A percentile compares a stretch with the other conserved stretches of the same genome.
phyloP scores from a whole-genome alignment of 2,113 vertebrate species.

The Corythoichthys intestinalis region DNA sequence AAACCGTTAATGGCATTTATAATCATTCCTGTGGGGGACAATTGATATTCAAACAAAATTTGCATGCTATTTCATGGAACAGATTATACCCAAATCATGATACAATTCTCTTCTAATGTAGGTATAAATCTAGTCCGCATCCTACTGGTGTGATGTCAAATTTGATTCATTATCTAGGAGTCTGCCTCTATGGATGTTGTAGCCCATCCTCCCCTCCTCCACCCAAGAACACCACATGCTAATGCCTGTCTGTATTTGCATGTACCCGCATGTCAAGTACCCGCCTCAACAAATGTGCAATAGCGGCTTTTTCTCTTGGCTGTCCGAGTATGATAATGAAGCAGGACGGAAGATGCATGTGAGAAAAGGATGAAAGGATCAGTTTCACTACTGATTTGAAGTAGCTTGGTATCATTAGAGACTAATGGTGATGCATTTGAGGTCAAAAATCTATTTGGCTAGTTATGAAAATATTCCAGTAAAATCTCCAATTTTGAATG shows the following conservation, averaged over 20 bases:
- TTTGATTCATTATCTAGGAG: constrained; percentile 8
- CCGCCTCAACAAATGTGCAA: constrained; percentile 25
- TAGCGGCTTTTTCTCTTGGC: constrained; percentile 18
- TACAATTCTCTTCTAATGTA: no score
- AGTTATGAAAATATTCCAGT: no score
- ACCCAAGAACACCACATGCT: constrained; percentile 40
- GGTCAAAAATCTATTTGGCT: no score
- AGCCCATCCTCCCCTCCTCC: not conserved
- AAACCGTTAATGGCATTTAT: no score
- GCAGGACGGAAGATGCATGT: constrained; percentile 24
- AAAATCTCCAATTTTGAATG: no score
- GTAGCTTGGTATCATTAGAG: no score
- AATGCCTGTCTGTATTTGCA: constrained; percentile 50
- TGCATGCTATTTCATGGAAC: no score
- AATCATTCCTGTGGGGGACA: no score
- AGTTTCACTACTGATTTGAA: constrained; percentile 46
- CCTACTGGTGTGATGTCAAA: constrained; percentile 8
- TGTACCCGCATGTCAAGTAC: constrained; percentile 46
- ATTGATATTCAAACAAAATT: no score
- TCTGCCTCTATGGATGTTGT: constrained; percentile 18
- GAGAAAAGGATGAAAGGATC: constrained; percentile 30
- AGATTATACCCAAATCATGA: no score
- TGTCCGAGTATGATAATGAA: constrained; percentile 48
- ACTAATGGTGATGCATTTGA: no score
- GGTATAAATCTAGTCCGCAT: no score